Evolutionary conservation across 2,113 vertebrate species (phyloP).

Genomic region (Eubucco bourcierii): DNA sequence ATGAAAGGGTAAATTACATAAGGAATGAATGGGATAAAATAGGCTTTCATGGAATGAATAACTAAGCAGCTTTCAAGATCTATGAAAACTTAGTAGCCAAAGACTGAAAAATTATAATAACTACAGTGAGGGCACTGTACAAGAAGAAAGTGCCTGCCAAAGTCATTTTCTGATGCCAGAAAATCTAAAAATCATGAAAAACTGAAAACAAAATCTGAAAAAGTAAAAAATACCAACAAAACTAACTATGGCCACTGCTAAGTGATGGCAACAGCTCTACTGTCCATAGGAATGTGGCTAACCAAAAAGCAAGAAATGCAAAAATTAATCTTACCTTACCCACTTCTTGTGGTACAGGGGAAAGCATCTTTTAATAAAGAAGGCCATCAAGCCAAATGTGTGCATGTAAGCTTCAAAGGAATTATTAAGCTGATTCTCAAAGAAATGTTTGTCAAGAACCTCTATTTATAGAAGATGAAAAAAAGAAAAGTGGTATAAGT

Average conservation of each 20-base stretch:
- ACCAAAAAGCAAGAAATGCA: neutral
- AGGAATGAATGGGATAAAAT: constrained; percentile 4
- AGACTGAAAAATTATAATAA: neutral
- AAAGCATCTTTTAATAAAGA: neutral
- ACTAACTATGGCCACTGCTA: neutral
- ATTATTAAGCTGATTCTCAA: neutral
- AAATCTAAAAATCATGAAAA: neutral
- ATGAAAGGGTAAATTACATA: neutral
- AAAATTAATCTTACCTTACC: neutral
- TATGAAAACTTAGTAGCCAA: neutral
- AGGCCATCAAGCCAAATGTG: neutral
- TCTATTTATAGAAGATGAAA: neutral
- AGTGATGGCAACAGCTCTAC: neutral
- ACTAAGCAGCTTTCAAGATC: neutral
- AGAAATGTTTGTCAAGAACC: neutral
- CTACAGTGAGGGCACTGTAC: neutral
- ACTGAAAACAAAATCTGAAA: neutral
- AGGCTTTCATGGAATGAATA: constrained; percentile 15
- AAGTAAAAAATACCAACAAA: neutral
- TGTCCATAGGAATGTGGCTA: neutral
- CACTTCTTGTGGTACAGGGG: neutral
- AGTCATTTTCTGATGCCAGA: neutral
- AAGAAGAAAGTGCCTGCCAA: neutral
- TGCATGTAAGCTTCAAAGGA: neutral
- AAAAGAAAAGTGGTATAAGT: neutral